phyloP scores from a whole-genome alignment of 1,140 invertebrate genomes.

The Panagrolaimus sp. region DNA sequence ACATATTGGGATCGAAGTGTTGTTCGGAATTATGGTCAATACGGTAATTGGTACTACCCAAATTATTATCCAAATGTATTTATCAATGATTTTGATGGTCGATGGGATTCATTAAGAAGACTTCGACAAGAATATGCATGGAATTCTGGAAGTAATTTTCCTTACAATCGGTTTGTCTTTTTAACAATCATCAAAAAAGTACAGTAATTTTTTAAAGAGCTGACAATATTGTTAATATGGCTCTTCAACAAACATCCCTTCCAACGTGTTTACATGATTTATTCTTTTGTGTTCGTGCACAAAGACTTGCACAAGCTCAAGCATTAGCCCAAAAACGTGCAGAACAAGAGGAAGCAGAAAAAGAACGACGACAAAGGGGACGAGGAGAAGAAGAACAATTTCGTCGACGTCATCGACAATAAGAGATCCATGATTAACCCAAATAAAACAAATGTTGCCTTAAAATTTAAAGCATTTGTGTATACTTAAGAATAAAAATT shows the following conservation, averaged over 20 bases:
- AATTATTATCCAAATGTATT: slow-evolving; percentile 21
- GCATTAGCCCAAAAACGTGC: too few relatives aligned
- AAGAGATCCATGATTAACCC: too few relatives aligned
- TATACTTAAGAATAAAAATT: too few relatives aligned
- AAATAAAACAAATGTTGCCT: too few relatives aligned
- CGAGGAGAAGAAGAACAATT: too few relatives aligned
- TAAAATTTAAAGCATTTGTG: too few relatives aligned
- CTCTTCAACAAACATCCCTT: slow-evolving; percentile 18
- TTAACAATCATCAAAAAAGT: background rate
- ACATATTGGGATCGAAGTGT: slow-evolving; percentile 12
- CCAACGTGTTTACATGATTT: slow-evolving; percentile 25
- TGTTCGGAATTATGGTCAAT: slow-evolving; percentile 18
- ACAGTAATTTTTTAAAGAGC: slow-evolving; percentile 15
- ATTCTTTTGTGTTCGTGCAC: slow-evolving; percentile 21
- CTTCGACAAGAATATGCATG: slow-evolving; percentile 8
- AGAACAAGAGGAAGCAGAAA: too few relatives aligned
- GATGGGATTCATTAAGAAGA: slow-evolving; percentile 14
- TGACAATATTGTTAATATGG: slow-evolving; percentile 25
- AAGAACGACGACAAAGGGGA: too few relatives aligned
- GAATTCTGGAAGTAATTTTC: slow-evolving; percentile 16
- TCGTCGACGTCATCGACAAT: too few relatives aligned
- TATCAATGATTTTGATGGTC: slow-evolving; percentile 19
- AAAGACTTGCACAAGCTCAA: too few relatives aligned
- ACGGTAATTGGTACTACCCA: slow-evolving; percentile 23
- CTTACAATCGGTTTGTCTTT: slow-evolving; percentile 14